phyloP scores from a whole-genome alignment of 2,888 invertebrate genomes.

The Ceraclea dissimilis region DNA sequence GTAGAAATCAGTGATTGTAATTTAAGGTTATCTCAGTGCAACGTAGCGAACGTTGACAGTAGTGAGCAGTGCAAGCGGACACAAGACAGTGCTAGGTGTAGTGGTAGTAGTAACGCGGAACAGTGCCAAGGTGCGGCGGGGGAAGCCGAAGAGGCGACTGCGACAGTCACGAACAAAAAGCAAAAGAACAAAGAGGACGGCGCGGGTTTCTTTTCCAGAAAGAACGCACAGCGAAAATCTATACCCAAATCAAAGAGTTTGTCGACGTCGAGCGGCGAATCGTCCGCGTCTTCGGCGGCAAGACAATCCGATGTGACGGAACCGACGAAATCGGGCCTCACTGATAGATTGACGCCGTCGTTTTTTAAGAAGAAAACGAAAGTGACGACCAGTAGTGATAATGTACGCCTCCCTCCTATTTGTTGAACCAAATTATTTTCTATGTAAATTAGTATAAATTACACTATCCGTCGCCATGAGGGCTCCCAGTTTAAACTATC shows the following conservation, averaged over 20 bases:
- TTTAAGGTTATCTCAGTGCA: constrained; percentile 34
- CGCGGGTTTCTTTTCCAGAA: constrained; percentile 38
- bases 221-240: constrained; percentile 42
- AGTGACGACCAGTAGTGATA: constrained; percentile 17
- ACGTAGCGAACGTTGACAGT: constrained; percentile 41
- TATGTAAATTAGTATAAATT: too few species aligned
- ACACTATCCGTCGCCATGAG: too few species aligned
- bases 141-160: constrained; percentile 17
- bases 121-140: background rate
- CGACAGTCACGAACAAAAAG: constrained; percentile 2
- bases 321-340: constrained; percentile 35
- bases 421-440: constrained; percentile 16
- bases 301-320: background rate
- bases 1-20: constrained; percentile 11
- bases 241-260: constrained; percentile 40
- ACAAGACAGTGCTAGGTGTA: constrained; percentile 13
- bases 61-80: constrained; percentile 31
- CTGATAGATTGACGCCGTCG: constrained; percentile 44
- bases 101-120: constrained; percentile 15
- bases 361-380: constrained; percentile 44
- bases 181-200: constrained; percentile 28
- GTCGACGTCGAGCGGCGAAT: constrained; percentile 40
- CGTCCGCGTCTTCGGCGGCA: constrained; percentile 20
- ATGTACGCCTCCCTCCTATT: constrained; percentile 17
- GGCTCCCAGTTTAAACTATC: too few species aligned